Evolutionary conservation across 2,797 vertebrate species (phyloP).

Genomic region (Megaceryle alcyon): DNA sequence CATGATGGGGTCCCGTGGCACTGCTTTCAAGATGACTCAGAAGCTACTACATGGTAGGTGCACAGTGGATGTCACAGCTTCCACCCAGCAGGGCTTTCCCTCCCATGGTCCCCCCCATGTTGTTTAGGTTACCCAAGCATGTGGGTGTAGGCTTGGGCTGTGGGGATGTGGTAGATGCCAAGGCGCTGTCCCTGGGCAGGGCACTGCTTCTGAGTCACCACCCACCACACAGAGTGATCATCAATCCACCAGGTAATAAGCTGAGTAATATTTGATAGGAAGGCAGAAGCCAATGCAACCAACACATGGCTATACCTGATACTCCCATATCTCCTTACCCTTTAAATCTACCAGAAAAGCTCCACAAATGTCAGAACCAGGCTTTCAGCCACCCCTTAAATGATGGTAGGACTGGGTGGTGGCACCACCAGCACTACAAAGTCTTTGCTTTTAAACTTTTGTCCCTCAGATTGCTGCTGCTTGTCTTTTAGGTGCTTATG

Average conservation of each 20-base stretch:
- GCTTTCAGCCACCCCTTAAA: not conserved
- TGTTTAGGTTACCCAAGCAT: not conserved
- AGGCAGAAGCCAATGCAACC: not conserved
- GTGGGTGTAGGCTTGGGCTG: not conserved
- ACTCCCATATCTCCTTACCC: not conserved
- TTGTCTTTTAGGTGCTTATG: not conserved
- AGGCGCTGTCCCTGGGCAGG: not conserved
- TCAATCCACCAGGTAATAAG: not conserved
- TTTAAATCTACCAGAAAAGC: not conserved
- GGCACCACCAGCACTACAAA: not conserved
- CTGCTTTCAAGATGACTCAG: not conserved
- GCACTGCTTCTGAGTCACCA: not conserved
- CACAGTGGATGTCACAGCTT: not conserved
- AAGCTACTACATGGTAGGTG: not conserved
- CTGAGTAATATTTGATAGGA: not conserved
- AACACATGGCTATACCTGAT: not conserved
- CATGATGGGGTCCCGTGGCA: fast-evolving
- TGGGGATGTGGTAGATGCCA: not conserved
- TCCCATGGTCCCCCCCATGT: fast-evolving
- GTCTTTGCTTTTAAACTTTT: not conserved
- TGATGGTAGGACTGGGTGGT: not conserved
- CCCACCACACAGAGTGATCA: fast-evolving
- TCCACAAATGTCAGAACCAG: not conserved
- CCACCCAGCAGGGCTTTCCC: not conserved
- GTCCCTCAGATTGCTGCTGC: not conserved